phyloP scores from a whole-genome alignment of 1,140 invertebrate species.

The Diabrotica undecimpunctata region DNA sequence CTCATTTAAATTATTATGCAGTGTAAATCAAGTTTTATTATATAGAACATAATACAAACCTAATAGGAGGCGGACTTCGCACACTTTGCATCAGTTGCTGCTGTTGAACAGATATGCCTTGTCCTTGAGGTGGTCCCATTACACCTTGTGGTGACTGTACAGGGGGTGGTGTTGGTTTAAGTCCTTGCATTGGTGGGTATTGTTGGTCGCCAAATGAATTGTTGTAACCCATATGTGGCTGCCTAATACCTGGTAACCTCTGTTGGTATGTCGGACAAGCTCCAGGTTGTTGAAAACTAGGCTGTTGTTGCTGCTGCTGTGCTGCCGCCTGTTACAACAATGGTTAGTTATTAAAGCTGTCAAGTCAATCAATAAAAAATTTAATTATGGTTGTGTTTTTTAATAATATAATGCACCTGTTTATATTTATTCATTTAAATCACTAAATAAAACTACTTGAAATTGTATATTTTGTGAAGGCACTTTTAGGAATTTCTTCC shows the following conservation, averaged over 20 bases:
- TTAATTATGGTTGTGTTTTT: too few relatives aligned
- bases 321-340: constrained; percentile 19
- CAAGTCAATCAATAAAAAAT: too few relatives aligned
- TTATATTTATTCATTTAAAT: too few relatives aligned
- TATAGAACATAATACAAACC: constrained; percentile 26
- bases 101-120: constrained; percentile 53
- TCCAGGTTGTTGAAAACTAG: constrained; percentile 45
- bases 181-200: constrained; percentile 47
- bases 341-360: too few relatives aligned
- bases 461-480: too few relatives aligned
- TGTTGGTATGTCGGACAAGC: constrained; percentile 44
- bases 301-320: constrained; percentile 50
- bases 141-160: constrained; percentile 68
- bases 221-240: constrained; percentile 47
- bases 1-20: too few relatives aligned
- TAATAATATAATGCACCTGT: too few relatives aligned
- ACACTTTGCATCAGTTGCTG: constrained; percentile 72
- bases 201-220: constrained; percentile 47
- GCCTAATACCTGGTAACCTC: constrained; percentile 47
- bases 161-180: constrained; percentile 65
- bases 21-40: too few relatives aligned
- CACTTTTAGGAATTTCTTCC: too few relatives aligned
- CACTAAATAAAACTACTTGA: too few relatives aligned
- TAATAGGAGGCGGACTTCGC: constrained; percentile 71
- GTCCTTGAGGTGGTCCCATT: constrained; percentile 66